phyloP scores from a whole-genome alignment of 2,797 vertebrate species.

The Tadarida brasiliensis region DNA sequence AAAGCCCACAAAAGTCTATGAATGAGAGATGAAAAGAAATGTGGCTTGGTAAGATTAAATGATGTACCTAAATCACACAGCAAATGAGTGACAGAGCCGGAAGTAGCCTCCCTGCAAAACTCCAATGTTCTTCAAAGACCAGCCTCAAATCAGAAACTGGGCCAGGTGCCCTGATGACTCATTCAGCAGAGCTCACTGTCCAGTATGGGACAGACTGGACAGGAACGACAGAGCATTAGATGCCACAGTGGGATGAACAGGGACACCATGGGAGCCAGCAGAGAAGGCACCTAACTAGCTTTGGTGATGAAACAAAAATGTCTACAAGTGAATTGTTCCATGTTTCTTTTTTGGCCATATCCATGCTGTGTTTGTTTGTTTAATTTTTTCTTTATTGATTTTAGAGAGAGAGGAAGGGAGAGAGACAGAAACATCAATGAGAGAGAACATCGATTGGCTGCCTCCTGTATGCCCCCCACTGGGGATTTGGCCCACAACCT shows the following conservation, averaged over 20 bases:
- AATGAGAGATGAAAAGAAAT: neutral
- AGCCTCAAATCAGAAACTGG: neutral
- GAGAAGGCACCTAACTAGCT: neutral
- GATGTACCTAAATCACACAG: neutral
- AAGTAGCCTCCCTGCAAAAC: neutral
- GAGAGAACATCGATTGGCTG: too few relatives aligned
- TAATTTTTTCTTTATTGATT: too few relatives aligned
- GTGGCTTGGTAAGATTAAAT: neutral
- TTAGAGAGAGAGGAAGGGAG: too few relatives aligned
- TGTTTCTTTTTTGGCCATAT: constrained; percentile 6
- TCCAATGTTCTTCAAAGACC: neutral
- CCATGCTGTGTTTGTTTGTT: neutral
- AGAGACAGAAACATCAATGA: too few relatives aligned
- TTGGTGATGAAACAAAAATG: neutral
- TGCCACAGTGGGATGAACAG: accelerated
- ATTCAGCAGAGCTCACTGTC: neutral
- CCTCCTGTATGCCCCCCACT: too few relatives aligned
- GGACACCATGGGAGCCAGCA: neutral
- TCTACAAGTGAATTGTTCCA: neutral
- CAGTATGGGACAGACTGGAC: accelerated
- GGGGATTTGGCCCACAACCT: too few relatives aligned
- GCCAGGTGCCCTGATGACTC: neutral
- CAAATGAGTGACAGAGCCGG: neutral
- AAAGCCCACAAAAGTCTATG: neutral
- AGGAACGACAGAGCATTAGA: neutral